phyloP scores from a whole-genome alignment of 2,113 vertebrate species.

The Gadus chalcogrammus region DNA sequence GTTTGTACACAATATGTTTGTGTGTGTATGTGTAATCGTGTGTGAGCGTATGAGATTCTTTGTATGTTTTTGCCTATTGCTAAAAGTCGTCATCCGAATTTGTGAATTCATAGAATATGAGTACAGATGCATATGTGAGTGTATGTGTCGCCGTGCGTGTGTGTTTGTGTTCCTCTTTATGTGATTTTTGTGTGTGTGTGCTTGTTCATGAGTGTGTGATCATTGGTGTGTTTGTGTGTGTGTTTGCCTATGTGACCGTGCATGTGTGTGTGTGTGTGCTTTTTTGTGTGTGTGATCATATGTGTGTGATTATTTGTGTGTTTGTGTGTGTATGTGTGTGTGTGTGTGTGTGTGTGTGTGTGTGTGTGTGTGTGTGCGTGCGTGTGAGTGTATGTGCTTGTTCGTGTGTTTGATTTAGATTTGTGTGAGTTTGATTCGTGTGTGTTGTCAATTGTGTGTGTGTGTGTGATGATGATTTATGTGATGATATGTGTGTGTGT shows the following conservation, averaged over 20 bases:
- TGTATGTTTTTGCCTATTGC: too few species aligned
- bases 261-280: neutral
- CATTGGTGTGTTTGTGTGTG: neutral
- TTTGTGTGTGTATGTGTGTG: neutral
- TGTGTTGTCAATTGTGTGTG: neutral
- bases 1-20: neutral
- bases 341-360: constrained; percentile 1
- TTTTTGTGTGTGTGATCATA: neutral
- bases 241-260: neutral
- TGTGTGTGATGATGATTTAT: neutral
- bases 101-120: neutral
- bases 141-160: neutral
- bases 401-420: neutral
- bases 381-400: neutral
- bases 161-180: neutral
- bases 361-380: neutral
- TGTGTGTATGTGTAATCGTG: neutral
- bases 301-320: neutral
- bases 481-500: neutral
- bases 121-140: neutral
- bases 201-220: too few species aligned
- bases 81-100: too few species aligned
- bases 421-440: too few species aligned
- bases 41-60: neutral
- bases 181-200: neutral